Conservation (phyloP, 2,113 vertebrate genomes). For the Trinectes maculatus region DNA sequence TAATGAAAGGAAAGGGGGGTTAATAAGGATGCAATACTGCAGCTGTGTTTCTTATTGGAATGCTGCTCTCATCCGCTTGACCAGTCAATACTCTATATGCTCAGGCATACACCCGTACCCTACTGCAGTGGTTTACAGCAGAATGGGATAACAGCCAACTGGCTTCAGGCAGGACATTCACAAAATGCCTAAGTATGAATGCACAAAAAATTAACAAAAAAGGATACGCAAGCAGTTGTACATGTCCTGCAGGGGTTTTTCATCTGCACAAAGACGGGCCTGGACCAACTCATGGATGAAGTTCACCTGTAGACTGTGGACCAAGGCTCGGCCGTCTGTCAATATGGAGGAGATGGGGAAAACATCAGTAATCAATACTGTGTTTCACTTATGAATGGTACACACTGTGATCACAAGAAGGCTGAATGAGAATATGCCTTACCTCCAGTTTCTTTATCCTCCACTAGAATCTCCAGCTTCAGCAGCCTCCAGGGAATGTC, state of each 20-base stretch:
- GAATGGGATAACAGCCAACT: constrained; percentile 51
- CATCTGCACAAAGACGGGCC: constrained; percentile 96
- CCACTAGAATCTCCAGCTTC: constrained; percentile 96
- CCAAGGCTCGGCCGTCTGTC: constrained; percentile 93
- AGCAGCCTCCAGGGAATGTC: constrained; percentile 98
- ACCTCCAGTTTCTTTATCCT: constrained; percentile 99
- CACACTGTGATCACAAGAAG: not conserved
- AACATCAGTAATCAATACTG: not conserved
- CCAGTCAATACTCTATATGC: constrained; percentile 67
- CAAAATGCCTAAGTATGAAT: not conserved
- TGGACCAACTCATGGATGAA: constrained; percentile 98
- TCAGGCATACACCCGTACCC: constrained; percentile 35
- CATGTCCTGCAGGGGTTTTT: constrained; percentile 99
- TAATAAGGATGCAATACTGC: constrained; percentile 44
- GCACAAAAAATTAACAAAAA: constrained; percentile 33
- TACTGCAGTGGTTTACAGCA: constrained; percentile 52
- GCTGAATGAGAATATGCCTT: constrained; percentile 44
- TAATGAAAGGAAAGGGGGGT: constrained; percentile 10
- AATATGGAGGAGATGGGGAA: not conserved
- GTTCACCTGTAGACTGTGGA: constrained; percentile 97
- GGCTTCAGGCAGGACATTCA: constrained; percentile 14
- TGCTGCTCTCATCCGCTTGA: constrained; percentile 51
- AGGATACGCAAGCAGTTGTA: constrained; percentile 99
- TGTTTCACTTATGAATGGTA: not conserved
- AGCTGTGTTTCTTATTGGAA: constrained; percentile 66